Conservation (phyloP, 1,140 invertebrate species). For the Varroa destructor region DNA sequence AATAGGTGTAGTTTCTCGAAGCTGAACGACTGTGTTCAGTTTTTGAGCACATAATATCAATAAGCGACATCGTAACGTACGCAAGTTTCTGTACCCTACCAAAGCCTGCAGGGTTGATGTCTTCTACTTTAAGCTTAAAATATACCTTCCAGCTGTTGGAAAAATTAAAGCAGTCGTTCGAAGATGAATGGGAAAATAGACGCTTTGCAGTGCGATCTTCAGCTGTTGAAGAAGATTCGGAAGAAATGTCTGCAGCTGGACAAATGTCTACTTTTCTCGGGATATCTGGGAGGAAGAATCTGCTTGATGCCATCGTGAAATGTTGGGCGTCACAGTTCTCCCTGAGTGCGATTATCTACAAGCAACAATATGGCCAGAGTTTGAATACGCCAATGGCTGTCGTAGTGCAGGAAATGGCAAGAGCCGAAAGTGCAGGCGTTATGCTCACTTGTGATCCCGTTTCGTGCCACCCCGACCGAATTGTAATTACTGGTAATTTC, state of each 20-base stretch:
- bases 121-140: no score
- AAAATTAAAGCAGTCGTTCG: neutral
- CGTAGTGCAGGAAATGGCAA: slow-evolving; percentile 62
- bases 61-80: no score
- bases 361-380: slow-evolving; percentile 52
- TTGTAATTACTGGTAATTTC: slow-evolving; percentile 64
- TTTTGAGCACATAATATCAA: no score
- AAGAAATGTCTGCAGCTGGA: slow-evolving; percentile 59
- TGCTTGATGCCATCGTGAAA: slow-evolving; percentile 48
- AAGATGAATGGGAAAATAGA: neutral
- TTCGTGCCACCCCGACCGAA: slow-evolving; percentile 49
- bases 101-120: no score
- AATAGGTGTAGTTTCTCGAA: no score
- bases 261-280: slow-evolving; percentile 63
- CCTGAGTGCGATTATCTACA: slow-evolving; percentile 57
- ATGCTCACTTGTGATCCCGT: slow-evolving; percentile 62
- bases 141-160: neutral
- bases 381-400: slow-evolving; percentile 56
- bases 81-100: no score
- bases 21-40: no score
- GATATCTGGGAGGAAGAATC: slow-evolving; percentile 42
- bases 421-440: slow-evolving; percentile 56
- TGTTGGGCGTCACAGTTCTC: slow-evolving; percentile 68
- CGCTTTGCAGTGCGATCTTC: slow-evolving; percentile 50
- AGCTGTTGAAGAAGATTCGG: slow-evolving; percentile 57